Evolutionary conservation across 2,888 invertebrate species (phyloP), one percentile per base, ranked within the genome.

Genomic region (Ichneumoninae sp.): DNA sequence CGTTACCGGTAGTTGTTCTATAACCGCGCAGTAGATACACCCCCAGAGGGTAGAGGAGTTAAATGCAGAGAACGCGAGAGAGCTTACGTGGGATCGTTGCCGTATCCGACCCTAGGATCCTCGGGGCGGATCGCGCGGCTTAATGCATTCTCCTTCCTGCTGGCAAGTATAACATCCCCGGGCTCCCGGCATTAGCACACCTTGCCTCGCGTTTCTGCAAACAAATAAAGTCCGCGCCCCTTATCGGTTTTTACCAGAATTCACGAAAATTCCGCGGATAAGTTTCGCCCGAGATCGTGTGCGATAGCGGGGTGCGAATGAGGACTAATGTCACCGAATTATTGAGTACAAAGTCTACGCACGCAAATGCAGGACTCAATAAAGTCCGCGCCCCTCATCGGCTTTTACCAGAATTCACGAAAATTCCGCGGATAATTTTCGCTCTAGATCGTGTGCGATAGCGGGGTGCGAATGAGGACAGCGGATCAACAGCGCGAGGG

Each of bases 111-210:
- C 36, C 69, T 36, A 16, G 36, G 19, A 47, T 30, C 44, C 60
- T 10, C n/a, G 33, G 19, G 57, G 40, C 60, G 44, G 22, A 22
- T 68, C 33, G 60, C 70, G n/a, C 47, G 26, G 47, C 70, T 75
- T 75, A 66, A 75, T 73, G 81, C 68, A 69, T 69, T 73, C 44
- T 63, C 73, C 73, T 57, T 66, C 66, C 80, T 80, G 44, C 66
- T 44, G 57, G 73, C 66, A 73, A 44, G 66, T 65, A 36, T 40
- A 40, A 73, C 30, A 8, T 60, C 68, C 57, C 69, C 40, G n/a
- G 22, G 57, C 33, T n/a, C 8, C 19, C 36, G 40, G n/a, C 19
- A 19, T 19, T 40, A 16, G 40, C 36, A 75, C 30, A 52, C 36
- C 65, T 47, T 40, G 63, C 47, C 47, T 30, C 47, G n/a, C 7